phyloP scores from a whole-genome alignment of 2,888 invertebrate genomes.

The Drosophila hamatofila region DNA sequence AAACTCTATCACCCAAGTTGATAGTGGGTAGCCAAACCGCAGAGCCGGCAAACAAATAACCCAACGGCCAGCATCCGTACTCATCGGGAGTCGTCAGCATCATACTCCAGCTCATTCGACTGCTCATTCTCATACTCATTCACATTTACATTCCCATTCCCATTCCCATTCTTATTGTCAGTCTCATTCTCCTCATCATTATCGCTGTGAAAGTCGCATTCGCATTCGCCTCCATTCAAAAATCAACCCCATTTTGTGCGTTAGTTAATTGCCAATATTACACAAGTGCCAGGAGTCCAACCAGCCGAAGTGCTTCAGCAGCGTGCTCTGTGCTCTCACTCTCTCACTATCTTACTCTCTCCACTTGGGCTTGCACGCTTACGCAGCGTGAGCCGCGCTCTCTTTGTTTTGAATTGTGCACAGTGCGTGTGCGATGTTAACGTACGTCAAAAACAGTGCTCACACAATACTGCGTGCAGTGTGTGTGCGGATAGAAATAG shows the following conservation, averaged over 20 bases:
- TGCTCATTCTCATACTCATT: conserved; percentile 18
- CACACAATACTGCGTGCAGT: background rate
- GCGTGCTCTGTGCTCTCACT: conserved; percentile 35
- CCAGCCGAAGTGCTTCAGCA: conserved; percentile 58
- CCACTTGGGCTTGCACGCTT: conserved; percentile 10
- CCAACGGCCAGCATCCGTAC: conserved; percentile 24
- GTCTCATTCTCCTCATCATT: conserved; percentile 28
- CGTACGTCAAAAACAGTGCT: background rate
- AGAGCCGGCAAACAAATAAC: conserved; percentile 40
- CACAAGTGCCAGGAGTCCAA: conserved; percentile 65
- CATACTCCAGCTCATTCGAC: conserved; percentile 6
- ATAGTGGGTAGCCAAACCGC: conserved; percentile 18
- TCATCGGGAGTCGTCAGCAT: conserved; percentile 4
- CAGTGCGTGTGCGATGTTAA: conserved; percentile 40
- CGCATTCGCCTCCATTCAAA: conserved; percentile 65
- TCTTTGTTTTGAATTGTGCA: conserved; percentile 31
- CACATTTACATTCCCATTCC: conserved; percentile 11
- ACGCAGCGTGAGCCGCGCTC: conserved; percentile 9
- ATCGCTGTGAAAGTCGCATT: conserved; percentile 37
- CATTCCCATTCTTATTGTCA: conserved; percentile 4
- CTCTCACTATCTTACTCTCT: background rate
- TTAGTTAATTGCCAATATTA: conserved; percentile 80
- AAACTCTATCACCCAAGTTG: background rate
- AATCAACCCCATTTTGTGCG: conserved; percentile 74
- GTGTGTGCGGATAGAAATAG: background rate